Evolutionary conservation across 2,113 vertebrate genomes (phyloP), one percentile per base, ranked within the genome.

Genomic region (Barnardius zonarius): DNA sequence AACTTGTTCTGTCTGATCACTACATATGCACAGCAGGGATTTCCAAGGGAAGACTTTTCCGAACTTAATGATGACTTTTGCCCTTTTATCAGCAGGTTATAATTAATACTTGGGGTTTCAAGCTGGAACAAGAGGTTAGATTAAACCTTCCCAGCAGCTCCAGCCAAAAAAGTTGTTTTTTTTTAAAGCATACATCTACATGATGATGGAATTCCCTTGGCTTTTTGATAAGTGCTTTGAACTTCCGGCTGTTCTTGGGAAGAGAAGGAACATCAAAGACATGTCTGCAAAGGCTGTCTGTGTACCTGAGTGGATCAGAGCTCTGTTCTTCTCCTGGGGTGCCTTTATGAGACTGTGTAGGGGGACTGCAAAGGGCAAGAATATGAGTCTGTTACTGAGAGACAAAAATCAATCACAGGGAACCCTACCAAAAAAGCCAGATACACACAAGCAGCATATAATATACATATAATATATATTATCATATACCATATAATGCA

Each of bases 171-270:
- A 12, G 18, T 19, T 48, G 4, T 37, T 37, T 30, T 62, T 59
- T 87, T 59, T 92, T 22, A 1, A 41, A 67, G 9, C 15, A 6
- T 39, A 51, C 27, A 35, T 80, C 54, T 74, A 73, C 52, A 35
- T 13, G 24, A 35, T 16, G 70, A 62, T 77, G 86, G 86, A 92
- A 91, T 92, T 91, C 63, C 70, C 63, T 88, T 17, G 25, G 68
- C 72, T 89, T 93, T 83, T 72, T 82, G 91, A 92, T 54, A 63
- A 67, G 43, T 7, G 7, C 85, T 95, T 96, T 93, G 85, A 95
- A 93, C 46, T 93, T 69, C 82, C 91, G 93, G 91, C 55, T 95
- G 82, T 51, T 93, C 66, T 43, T 37, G 44, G 43, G 67, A 86
- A 75, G 37, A 49, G 23, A 25, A 72, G n/a, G 25, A 92, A 85